Evolutionary conservation across 2,888 invertebrate genomes (phyloP), one percentile per base, ranked within the genome.

Genomic region (Athalia circularis): DNA sequence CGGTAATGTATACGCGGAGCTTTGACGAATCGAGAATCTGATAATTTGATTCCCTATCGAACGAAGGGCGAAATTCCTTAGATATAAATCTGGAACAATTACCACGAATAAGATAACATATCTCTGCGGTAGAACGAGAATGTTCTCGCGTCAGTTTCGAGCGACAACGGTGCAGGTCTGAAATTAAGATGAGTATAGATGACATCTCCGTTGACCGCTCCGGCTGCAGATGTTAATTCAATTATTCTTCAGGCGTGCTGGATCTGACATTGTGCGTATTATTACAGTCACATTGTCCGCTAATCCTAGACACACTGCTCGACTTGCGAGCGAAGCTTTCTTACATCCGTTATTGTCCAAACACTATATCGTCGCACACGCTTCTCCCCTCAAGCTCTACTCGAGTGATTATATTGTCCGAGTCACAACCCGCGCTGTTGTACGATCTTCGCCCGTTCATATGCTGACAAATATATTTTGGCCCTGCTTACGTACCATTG

Each of bases 261-360:
- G 75, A 75, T 75, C 62, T 75, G 75, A 75, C 75, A 75, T 75
- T 75, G 75, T 75, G 75, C 43, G 59, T 64, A 50, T 62, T 64
- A 75, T 75, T 75, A 75, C 75, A 62, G 61, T 3, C 62, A 62
- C 59, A 75, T 75, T 75, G 75, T 75, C 75, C 6, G 64, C 62
- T 75, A 75, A 75, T 75, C 75, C 75, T 64, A 9, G 62, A 54
- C 54, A 54, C 11, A 43, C 15, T 43, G 6, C 48, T 65, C 65
- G 65, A 29, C 29, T 29, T 29, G 29, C 29, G 29, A 29, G 29
- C 29, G 29, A 29, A 29, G 29, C 29, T 29, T 65, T 48, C 48
- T 29, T 65, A 48, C 48, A 65, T 47, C 48, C 64, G 64, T 64
- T 29, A 29, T 29, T 29, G 29, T 29, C 29, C 29, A 29, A 29